Evolutionary conservation across 2,113 vertebrate species (phyloP).

Genomic region (Synchiropus splendidus): DNA sequence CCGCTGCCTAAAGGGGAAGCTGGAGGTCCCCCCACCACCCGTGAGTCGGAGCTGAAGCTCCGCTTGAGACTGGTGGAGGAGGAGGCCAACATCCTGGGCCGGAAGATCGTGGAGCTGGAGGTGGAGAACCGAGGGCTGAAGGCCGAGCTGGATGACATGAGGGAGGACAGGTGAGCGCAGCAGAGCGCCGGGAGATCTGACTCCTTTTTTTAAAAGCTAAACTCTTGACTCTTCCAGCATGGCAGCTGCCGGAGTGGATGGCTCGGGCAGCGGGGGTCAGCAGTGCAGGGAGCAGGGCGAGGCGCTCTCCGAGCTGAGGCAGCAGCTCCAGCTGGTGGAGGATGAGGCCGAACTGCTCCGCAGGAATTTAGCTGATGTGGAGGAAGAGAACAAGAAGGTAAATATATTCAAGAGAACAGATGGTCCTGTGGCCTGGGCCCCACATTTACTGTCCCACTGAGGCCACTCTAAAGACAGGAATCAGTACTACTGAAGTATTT

Average conservation of each 20-base stretch:
- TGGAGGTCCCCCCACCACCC: slow-evolving; percentile 88
- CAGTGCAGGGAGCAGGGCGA: slow-evolving; percentile 83
- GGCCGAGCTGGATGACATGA: slow-evolving; percentile 92
- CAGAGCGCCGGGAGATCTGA: no score
- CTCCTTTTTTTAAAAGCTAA: no score
- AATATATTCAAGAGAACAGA: no score
- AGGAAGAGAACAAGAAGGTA: slow-evolving; percentile 90
- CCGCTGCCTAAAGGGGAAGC: slow-evolving; percentile 96
- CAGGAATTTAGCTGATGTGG: slow-evolving; percentile 86
- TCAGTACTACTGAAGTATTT: no score
- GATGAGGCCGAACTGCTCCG: slow-evolving; percentile 94
- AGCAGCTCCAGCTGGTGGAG: slow-evolving; percentile 95
- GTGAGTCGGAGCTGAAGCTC: slow-evolving; percentile 97
- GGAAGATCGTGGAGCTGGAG: slow-evolving; percentile 96
- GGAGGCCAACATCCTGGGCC: slow-evolving; percentile 94
- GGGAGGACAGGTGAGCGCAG: slow-evolving; percentile 79
- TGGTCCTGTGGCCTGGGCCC: no score
- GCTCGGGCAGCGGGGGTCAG: slow-evolving; percentile 38
- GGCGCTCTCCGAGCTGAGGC: slow-evolving; percentile 86
- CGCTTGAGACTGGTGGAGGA: slow-evolving; percentile 91
- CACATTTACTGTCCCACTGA: no score
- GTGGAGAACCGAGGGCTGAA: slow-evolving; percentile 96
- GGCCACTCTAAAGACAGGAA: no score
- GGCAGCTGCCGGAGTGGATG: slow-evolving; percentile 47
- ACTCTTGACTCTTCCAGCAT: no score